Conservation (phyloP, 2,888 invertebrate genomes). For the Synergus japonicus region DNA sequence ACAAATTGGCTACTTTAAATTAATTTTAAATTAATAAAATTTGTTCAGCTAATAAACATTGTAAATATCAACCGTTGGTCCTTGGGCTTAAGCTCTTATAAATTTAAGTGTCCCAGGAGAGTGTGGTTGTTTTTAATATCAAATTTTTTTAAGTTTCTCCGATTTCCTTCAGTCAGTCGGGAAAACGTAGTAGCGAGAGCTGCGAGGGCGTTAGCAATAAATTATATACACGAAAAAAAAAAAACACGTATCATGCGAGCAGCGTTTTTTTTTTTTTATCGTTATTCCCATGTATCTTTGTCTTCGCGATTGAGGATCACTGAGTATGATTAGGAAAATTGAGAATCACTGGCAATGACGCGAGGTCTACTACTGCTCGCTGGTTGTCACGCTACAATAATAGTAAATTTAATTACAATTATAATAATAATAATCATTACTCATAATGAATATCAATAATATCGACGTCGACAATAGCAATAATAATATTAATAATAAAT, state of each 20-base stretch:
- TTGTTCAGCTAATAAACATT: constrained; percentile 30
- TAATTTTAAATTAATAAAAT: constrained; percentile 32
- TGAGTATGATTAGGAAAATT: constrained; percentile 41
- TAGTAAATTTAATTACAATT: constrained; percentile 15
- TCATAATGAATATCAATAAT: constrained; percentile 55
- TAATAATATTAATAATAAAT: constrained; percentile 63
- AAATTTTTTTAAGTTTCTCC: constrained; percentile 13
- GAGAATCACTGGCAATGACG: constrained; percentile 41
- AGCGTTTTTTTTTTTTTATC: constrained; percentile 13
- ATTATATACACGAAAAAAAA: neutral
- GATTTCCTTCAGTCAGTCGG: constrained; percentile 30
- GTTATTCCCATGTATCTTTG: constrained; percentile 17
- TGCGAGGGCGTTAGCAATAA: constrained; percentile 17
- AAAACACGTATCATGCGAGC: constrained; percentile 18
- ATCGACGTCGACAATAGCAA: constrained; percentile 54
- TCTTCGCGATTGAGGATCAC: constrained; percentile 37
- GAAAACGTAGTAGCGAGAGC: constrained; percentile 15
- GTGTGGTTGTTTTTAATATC: constrained; percentile 12
- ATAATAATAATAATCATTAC: constrained; percentile 38
- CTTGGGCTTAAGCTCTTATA: constrained; percentile 23
- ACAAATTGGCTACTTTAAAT: constrained; percentile 24
- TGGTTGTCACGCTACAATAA: constrained; percentile 35
- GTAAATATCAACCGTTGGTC: constrained; percentile 39
- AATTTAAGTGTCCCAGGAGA: constrained; percentile 25
- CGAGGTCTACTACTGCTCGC: constrained; percentile 35